Percentiles rank a stretch among this genome's conserved stretches.
Conservation (phyloP, 2,888 invertebrate genomes). For the Nephrotoma flavescens region DNA sequence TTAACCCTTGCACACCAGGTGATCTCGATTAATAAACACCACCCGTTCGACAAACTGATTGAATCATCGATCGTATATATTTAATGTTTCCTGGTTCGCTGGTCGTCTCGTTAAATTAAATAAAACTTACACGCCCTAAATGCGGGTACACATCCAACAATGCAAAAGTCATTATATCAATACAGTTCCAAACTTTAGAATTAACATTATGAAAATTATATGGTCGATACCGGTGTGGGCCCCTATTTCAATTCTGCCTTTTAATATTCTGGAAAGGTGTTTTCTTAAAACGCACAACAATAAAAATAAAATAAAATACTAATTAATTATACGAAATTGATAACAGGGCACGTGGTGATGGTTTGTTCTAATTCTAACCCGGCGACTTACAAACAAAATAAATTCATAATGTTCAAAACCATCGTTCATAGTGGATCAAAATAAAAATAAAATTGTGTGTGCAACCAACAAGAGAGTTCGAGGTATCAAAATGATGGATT, state of each 20-base stretch:
- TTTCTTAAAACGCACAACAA: background rate
- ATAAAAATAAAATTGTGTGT: background rate
- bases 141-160: background rate
- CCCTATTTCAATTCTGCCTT: background rate
- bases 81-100: background rate
- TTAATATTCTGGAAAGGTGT: background rate
- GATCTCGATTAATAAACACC: background rate
- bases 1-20: background rate
- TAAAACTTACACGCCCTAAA: background rate
- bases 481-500: background rate
- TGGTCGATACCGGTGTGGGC: background rate
- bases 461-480: background rate
- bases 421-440: background rate
- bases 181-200: background rate
- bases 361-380: background rate
- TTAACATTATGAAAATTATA: background rate
- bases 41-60: background rate
- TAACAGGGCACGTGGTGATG: background rate
- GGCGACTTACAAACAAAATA: background rate
- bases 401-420: background rate
- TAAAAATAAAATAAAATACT: background rate
- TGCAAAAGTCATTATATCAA: background rate
- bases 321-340: background rate
- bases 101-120: background rate
- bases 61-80: background rate